Percentiles rank a stretch among this genome's conserved stretches.
phyloP scores from a whole-genome alignment of 37 sponge, comb jelly and placozoan genomes.

The Corticium candelabrum region DNA sequence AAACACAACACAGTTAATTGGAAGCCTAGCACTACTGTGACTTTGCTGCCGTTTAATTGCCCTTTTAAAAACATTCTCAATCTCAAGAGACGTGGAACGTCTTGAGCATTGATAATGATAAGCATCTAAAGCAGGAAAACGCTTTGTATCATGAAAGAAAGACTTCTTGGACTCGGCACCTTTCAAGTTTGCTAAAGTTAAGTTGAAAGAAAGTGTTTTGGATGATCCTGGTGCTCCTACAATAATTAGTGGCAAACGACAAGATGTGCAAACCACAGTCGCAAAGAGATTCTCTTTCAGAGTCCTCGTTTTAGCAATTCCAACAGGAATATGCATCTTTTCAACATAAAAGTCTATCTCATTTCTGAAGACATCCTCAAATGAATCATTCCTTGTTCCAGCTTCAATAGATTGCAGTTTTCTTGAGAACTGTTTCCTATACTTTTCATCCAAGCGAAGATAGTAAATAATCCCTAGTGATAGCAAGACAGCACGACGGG shows the following conservation, averaged over 20 bases:
- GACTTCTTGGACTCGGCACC: conserved; percentile 53
- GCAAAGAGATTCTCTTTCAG: conserved; percentile 87
- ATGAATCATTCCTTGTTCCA: background rate
- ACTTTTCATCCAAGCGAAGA: conserved; percentile 49
- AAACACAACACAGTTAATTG: conserved; percentile 43
- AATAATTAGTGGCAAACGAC: conserved; percentile 76
- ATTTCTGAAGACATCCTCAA: background rate
- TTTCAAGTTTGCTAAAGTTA: conserved; percentile 67
- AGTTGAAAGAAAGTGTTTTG: conserved; percentile 86
- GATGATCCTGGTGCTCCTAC: conserved; percentile 86
- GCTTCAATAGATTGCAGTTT: conserved; percentile 9
- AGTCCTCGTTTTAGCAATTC: conserved; percentile 81
- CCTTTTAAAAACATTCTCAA: conserved; percentile 73
- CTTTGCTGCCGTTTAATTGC: conserved; percentile 67
- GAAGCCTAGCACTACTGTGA: background rate
- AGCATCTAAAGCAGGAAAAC: conserved; percentile 66
- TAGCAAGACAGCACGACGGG: conserved; percentile 35
- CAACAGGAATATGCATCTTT: conserved; percentile 44
- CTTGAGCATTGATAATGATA: conserved; percentile 85
- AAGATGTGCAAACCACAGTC: conserved; percentile 62
- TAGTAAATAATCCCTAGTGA: conserved; percentile 73
- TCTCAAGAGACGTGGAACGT: conserved; percentile 70
- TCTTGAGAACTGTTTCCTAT: conserved; percentile 22
- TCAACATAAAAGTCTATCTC: conserved; percentile 47
- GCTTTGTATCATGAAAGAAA: conserved; percentile 35